These are phyloP conservation scores for Chrysaora quinquecirrha DNA, from an alignment of 30 jellyfish, hydroid and myxozoan species.

Conservation along the genomic window DNA sequence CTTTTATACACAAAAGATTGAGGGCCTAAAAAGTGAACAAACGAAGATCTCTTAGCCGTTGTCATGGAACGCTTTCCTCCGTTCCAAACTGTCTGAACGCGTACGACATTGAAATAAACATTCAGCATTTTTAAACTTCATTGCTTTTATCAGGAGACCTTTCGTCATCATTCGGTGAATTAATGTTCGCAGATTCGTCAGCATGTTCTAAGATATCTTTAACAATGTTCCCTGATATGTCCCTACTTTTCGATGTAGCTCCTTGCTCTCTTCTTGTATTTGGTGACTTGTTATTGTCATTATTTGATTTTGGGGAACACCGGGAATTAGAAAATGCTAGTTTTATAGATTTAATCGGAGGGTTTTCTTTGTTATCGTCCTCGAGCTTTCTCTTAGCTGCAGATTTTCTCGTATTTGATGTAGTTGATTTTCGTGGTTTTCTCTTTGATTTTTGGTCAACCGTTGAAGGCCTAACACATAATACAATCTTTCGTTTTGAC, in stretches of 20 bases:
- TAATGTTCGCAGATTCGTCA: slow-evolving; percentile 25
- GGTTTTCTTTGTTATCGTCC: slow-evolving; percentile 49
- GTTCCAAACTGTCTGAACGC: too few relatives aligned
- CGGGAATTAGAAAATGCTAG: slow-evolving; percentile 21
- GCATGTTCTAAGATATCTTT: slow-evolving; percentile 46
- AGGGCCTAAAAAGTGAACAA: too few relatives aligned
- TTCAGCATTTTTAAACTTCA: not conserved
- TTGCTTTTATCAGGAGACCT: slow-evolving; percentile 3
- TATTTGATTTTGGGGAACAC: slow-evolving; percentile 19
- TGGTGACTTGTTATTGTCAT: not conserved
- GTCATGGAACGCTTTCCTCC: too few relatives aligned
- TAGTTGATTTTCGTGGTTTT: slow-evolving; percentile 5
- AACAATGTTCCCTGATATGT: not conserved
- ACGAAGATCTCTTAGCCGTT: too few relatives aligned
- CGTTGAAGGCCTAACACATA: slow-evolving; percentile 54
- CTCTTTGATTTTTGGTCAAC: slow-evolving; percentile 26
- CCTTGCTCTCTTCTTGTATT: slow-evolving; percentile 17
- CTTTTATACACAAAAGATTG: too few relatives aligned
- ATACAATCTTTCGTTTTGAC: slow-evolving; percentile 31
- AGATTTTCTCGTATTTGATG: slow-evolving; percentile 11
- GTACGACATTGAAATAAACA: too few relatives aligned
- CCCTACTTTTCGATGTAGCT: not conserved
- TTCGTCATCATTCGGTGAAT: slow-evolving; percentile 3
- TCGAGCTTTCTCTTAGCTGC: slow-evolving; percentile 56
- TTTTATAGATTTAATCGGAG: slow-evolving; percentile 52